Base-by-base conservation (phyloP, 2,888 invertebrate genomes). In the Pheosia gnoma region DNA sequence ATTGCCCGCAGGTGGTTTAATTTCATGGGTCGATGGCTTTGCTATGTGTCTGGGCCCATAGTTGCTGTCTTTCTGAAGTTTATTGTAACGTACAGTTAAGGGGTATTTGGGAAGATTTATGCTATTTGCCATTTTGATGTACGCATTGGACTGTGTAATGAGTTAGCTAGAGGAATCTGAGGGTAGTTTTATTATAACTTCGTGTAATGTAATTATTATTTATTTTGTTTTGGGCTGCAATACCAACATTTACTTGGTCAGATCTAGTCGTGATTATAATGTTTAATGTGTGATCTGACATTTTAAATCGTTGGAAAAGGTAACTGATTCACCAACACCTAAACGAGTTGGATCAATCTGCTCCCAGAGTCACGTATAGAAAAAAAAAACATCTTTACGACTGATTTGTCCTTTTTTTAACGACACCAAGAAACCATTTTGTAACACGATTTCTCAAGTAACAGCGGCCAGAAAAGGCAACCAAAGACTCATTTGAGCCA, bases 1-100 rank as follows among this genome's bases (percentile, higher is more conserved):
- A 25, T 25, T 43, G 10, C 43, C 43, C 8, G 43, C 75, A 74
- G 77, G 72, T 70, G 68, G 63, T 39, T 72, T 73, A 71, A 79
- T 81, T 79, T 79, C 79, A 78, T 68, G 80, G 78, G 60, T 78
- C 70, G 75, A 66, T 65, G 63, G 67, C 61, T 70, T 65, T 47
- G 43, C 65, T 57, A 61, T 60, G 57, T 60, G 57, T 67, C 59
- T 65, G 58, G 55, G 52, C 43, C 55, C 37, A 5, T 25, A 13
- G 11, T 51, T 51, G 7, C 25, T 25, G 25, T 25, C 25, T 25
- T 6, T 25, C 8, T 9, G 25, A 51, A 51, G 51, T 51, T 13
- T 4, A 47, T 47, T 11, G 11, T 47, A 4, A 25, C 51, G 13
- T 25, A 51, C 49, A 7, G 1, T 6, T 51, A 25, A 51, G 25